phyloP scores from a whole-genome alignment of 2,797 vertebrate genomes.

The Remorina albescens region DNA sequence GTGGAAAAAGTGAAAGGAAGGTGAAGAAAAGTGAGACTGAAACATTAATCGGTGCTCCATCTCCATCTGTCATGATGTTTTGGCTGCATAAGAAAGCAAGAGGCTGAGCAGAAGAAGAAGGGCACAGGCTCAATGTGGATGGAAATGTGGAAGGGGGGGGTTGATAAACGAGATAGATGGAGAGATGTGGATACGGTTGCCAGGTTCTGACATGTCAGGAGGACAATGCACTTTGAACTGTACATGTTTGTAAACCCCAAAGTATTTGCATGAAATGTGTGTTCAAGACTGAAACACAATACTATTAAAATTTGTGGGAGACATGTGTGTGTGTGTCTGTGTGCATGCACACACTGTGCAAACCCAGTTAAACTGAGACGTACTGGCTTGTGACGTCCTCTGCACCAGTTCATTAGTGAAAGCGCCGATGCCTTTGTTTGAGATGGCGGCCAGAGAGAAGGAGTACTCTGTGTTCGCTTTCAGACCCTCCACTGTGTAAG shows the following conservation, averaged over 20 bases:
- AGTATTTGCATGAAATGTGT: conserved; percentile 45
- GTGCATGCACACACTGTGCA: conserved; percentile 20
- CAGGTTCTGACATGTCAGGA: conserved; percentile 50
- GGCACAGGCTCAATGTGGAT: conserved; percentile 69
- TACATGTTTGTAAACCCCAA: conserved; percentile 27
- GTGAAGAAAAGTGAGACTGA: conserved; percentile 68
- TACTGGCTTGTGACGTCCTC: conserved; percentile 98
- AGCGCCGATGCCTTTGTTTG: conserved; percentile 94
- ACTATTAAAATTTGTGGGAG: conserved; percentile 20
- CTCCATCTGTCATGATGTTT: conserved; percentile 78
- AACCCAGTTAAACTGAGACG: conserved; percentile 77
- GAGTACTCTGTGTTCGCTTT: conserved; percentile 97
- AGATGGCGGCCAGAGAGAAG: conserved; percentile 96
- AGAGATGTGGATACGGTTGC: conserved; percentile 44
- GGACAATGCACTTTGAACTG: conserved; percentile 31
- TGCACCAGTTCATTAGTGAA: conserved; percentile 95
- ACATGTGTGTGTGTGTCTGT: not conserved
- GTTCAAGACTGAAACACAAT: conserved; percentile 28
- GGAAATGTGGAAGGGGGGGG: conserved; percentile 65
- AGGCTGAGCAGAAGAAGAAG: conserved; percentile 66
- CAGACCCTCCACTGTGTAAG: conserved; percentile 91
- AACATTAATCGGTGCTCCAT: conserved; percentile 73
- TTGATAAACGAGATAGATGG: conserved; percentile 67
- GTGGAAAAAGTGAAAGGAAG: conserved; percentile 70
- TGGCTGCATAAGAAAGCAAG: conserved; percentile 67